Base-by-base conservation (phyloP, 2,797 vertebrate genomes). In the Choloepus didactylus region DNA sequence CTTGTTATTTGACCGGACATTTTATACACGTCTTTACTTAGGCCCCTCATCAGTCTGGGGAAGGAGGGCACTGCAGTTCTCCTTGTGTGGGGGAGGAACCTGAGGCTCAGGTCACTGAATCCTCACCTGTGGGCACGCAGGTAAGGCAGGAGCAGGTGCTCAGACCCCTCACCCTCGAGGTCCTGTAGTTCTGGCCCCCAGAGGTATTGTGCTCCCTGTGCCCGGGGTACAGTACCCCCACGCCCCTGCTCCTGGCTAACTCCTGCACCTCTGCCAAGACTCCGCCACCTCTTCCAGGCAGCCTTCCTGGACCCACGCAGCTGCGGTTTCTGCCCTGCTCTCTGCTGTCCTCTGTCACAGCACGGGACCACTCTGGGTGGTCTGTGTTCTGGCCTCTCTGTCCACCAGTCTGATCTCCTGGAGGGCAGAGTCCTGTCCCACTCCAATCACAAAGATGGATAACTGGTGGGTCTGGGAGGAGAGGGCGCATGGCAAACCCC, bases 21-120 rank as follows among this genome's bases (percentile, higher is more conserved):
- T 29, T 4, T 2, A 29, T n/a, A 5, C 44, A 7, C 51, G 19
- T 51, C 8, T 72, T 41, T 16, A 21, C 80, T 3, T 0, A 56
- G 59, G 3, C 9, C 1, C 44, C 27, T 21, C 41, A 7, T 59
- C 72, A 3, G 64, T 51, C 80, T 51, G 3, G 12, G 69, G 19
- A 64, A 12, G 59, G 10, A 7, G 21, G 77, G 23, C 21, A 18
- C 29, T 51, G 0, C 60, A 85, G 66, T 62, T 96, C 94, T 31
- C 95, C 82, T 92, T 95, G 35, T 82, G 87, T 46, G 49, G 2
- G 2, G 16, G 75, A 89, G 87, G 91, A 95, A 76, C 93, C 69
- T 70, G 82, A 87, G 27, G 44, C 95, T 95, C 95, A 70, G 72
- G 88, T 87, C 25, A 11, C 91, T 35, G 66, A 51, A 29, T 66